These are phyloP conservation scores for Selene dorsalis DNA, from an alignment of 2,797 vertebrate genomes.

Conservation along the genomic window DNA sequence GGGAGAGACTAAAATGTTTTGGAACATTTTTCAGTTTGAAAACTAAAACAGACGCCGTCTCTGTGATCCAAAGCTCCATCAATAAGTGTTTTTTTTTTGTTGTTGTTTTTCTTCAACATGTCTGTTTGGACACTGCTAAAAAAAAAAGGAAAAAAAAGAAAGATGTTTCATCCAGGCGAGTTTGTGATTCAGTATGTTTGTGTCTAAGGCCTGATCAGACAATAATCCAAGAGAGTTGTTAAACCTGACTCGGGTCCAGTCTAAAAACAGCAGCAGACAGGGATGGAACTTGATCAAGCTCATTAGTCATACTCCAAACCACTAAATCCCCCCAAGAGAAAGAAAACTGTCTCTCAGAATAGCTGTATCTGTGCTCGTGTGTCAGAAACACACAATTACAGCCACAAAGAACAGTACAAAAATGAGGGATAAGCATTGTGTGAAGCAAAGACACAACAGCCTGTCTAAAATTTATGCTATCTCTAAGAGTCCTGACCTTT, in stretches of 20 bases:
- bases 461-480: not conserved
- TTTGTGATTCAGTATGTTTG: slow-evolving; percentile 67
- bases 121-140: slow-evolving; percentile 55
- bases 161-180: slow-evolving; percentile 56
- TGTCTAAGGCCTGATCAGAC: slow-evolving; percentile 66
- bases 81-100: slow-evolving; percentile 42
- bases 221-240: slow-evolving; percentile 66
- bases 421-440: slow-evolving; percentile 26
- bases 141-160: slow-evolving; percentile 17
- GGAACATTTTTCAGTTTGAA: slow-evolving; percentile 63
- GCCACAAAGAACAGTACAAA: slow-evolving; percentile 1
- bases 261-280: slow-evolving; percentile 51
- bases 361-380: slow-evolving; percentile 49
- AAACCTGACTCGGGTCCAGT: slow-evolving; percentile 70
- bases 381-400: slow-evolving; percentile 50
- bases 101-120: slow-evolving; percentile 20
- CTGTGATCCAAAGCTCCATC: slow-evolving; percentile 62
- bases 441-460: slow-evolving; percentile 18
- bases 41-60: slow-evolving; percentile 75
- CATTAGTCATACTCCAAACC: slow-evolving; percentile 68
- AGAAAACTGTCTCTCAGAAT: slow-evolving; percentile 56
- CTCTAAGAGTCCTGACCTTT: slow-evolving; percentile 20
- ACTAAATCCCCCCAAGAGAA: slow-evolving; percentile 69
- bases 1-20: slow-evolving; percentile 63
- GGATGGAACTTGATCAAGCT: slow-evolving; percentile 58